Base-by-base conservation (phyloP, 2,888 invertebrate genomes). In the Agrilus mali region DNA sequence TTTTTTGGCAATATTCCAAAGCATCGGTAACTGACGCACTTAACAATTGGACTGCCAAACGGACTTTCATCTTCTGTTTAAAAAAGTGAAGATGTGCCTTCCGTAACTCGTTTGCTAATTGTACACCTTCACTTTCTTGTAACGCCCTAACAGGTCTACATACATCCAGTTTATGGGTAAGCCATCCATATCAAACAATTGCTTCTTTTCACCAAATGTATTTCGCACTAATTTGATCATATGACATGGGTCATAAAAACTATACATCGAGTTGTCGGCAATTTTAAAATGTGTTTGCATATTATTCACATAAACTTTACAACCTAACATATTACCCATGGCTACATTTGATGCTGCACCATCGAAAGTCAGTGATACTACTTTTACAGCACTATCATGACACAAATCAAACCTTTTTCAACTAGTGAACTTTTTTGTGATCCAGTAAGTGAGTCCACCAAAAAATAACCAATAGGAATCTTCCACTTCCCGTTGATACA, bases 381-480 rank as follows among this genome's bases (percentile, higher is more conserved):
- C 45, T 27, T 15, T 22, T 10, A 52, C 52, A n/a, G 52, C 54
- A 34, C 50, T 50, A 36, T 54, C 50, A 41, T 49, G 33, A 40
- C 51, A 13, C 46, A 51, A 47, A 20, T 47, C 17, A 55, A 45
- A 36, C 50, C 53, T 34, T 53, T 47, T 12, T 31, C 43, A 20
- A 54, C 44, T 43, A 59, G 40, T 40, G 53, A 46, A 33, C 48
- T 46, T 43, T 54, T 52, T 44, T 54, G 50, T 7, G 47, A 41
- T 20, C 53, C 53, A 41, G 38, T 49, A 39, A 59, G 41, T 12
- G n/a, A n/a, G n/a, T n/a, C 54, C 50, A 45, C 53, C 45, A 16
- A 52, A 49, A 55, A 57, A 49, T 58, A 58, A 4, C 55, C 56
- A n/a, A 55, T 36, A 14, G 57, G 58, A 16, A 57, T 44, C 44